These are phyloP conservation scores for Aphaenogaster rudis DNA, from an alignment of 1,140 invertebrate species.

Conservation along the genomic window DNA sequence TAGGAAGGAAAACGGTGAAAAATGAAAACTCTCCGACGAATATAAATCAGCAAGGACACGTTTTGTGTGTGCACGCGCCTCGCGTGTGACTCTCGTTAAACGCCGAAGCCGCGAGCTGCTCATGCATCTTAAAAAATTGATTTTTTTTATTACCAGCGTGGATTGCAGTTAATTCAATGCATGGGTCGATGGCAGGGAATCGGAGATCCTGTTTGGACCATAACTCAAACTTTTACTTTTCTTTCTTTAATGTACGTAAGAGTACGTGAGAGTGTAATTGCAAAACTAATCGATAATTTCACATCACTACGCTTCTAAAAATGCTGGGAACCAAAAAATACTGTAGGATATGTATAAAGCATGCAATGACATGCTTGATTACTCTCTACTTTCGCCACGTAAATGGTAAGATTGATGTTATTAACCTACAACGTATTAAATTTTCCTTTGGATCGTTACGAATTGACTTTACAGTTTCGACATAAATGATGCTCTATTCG, in stretches of 20 bases:
- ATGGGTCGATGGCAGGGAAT: not conserved
- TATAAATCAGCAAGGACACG: constrained; percentile 59
- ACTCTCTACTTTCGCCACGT: constrained; percentile 37
- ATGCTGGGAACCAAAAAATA: not conserved
- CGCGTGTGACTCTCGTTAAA: constrained; percentile 12
- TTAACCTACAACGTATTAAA: constrained; percentile 27
- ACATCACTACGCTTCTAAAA: not conserved
- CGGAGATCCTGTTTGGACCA: not conserved
- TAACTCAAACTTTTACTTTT: constrained; percentile 28
- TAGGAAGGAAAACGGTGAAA: constrained; percentile 57
- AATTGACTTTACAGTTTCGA: constrained; percentile 30
- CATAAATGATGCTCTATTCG: constrained; percentile 32
- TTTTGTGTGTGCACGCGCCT: not conserved
- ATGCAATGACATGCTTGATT: constrained; percentile 11
- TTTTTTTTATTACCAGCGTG: not conserved
- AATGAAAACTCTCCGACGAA: constrained; percentile 48
- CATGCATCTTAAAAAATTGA: not conserved
- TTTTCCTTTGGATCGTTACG: constrained; percentile 16
- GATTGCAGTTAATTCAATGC: not conserved
- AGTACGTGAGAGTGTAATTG: not conserved
- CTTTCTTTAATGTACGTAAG: not conserved
- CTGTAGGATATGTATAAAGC: not conserved
- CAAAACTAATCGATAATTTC: constrained; percentile 17
- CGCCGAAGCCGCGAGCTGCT: not conserved
- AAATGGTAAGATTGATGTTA: constrained; percentile 48